Base-by-base conservation (phyloP, 1,140 invertebrate genomes). In the Lordiphosa stackelbergi region DNA sequence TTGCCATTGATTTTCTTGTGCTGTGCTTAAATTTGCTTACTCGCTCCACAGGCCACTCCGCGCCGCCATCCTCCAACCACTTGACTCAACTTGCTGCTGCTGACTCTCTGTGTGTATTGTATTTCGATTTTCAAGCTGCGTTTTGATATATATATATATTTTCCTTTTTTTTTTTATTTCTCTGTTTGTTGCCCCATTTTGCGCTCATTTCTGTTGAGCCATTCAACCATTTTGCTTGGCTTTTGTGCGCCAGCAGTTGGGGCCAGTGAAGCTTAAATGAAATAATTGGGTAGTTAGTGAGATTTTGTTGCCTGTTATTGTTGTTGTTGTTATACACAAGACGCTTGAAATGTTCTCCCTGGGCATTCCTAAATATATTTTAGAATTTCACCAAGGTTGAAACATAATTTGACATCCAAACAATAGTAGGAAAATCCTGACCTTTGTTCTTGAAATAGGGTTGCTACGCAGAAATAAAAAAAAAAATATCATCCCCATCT, bases 271-370 rank as follows among this genome's bases (percentile, higher is more conserved):
- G 84, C 83, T 72, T 84, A 71, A 86, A 85, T 84, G 78, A 85
- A 85, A 85, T 85, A 85, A 85, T 85, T 85, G 73, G 84, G 71
- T 85, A 79, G 83, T 85, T 85, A 85, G 75, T 84, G 66, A 78
- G 75, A 58, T 69, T 69, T 72, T 48, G 43, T 66, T 61, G 40
- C 40, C 40, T 8, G 31, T n/a, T 22, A 16, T 36, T 48, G 24
- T 31, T n/a, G 46, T 8, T 35, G 46, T 10, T 34, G 13, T 53
- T 45, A 41, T 45, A 60, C 19, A 28, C 55, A 24, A 51, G 41
- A 28, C 42, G 36, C 42, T 53, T 41, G 43, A 69, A 55, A 68
- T 24, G 37, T 48, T 40, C 69, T 40, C 69, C 28, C 6, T 31
- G 28, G 28, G 7, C 7, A 8, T 31, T 31, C 7, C 8, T 31